Percentiles rank a stretch among this genome's conserved stretches.
Conservation (phyloP, 2,888 invertebrate genomes). For the Pristionchus fissidentatus region DNA sequence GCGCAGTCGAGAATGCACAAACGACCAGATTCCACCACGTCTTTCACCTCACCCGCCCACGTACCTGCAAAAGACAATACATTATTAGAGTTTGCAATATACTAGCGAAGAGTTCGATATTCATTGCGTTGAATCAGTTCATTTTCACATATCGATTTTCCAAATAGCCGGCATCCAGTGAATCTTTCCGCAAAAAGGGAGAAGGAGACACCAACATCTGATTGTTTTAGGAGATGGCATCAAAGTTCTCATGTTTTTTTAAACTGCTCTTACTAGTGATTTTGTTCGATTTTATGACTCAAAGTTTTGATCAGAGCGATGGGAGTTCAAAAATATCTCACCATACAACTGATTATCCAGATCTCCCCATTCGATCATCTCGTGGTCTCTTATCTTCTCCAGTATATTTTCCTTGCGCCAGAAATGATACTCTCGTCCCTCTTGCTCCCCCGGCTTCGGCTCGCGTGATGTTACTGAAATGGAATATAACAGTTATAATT, state of each 20-base stretch:
- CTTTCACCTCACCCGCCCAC: constrained; percentile 53
- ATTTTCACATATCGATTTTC: too few relatives aligned
- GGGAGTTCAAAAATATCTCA: constrained; percentile 35
- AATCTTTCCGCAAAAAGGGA: neutral
- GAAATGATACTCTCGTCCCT: constrained; percentile 94
- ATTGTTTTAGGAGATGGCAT: neutral
- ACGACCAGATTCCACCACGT: constrained; percentile 81
- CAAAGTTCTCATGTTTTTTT: too few relatives aligned
- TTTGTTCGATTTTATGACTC: too few relatives aligned
- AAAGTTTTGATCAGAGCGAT: too few relatives aligned
- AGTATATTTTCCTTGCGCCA: constrained; percentile 92
- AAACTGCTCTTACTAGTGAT: too few relatives aligned
- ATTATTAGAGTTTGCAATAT: too few relatives aligned
- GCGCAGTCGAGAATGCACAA: constrained; percentile 93
- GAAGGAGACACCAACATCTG: neutral
- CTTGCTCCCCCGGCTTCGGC: constrained; percentile 89
- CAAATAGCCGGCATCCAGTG: neutral
- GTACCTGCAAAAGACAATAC: constrained; percentile 53
- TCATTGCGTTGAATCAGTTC: too few relatives aligned
- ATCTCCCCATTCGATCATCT: constrained; percentile 90
- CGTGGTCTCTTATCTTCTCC: constrained; percentile 88
- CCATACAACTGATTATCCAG: constrained; percentile 81
- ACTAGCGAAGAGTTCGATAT: too few relatives aligned
- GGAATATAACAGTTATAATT: constrained; percentile 8
- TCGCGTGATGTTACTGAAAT: constrained; percentile 90